Evolutionary conservation across 2,797 vertebrate genomes (phyloP), one percentile per base, ranked within the genome.

Genomic region (Peromyscus melanophrys): DNA sequence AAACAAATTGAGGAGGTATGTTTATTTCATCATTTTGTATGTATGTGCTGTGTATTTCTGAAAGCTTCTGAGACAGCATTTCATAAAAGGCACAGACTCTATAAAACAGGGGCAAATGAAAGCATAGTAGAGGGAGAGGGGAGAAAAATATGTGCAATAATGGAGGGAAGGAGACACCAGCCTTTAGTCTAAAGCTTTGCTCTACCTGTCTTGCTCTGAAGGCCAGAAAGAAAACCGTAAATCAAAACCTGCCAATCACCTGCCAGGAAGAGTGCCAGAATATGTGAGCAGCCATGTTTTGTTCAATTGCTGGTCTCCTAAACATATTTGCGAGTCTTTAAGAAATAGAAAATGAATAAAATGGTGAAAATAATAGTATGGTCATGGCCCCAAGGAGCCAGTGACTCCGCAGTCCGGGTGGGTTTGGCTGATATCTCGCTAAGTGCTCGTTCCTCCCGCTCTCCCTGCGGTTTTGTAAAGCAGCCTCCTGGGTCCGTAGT

Each of bases 11-110:
- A 87, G 69, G 59, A 77, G 37, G 43, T 31, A 55, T 76, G n/a
- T 92, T 97, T 97, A 94, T 92, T 96, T 95, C 92, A 95, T 95
- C 77, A 94, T 90, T 94, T 81, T 55, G 2, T 93, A 78, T 21
- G 23, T 85, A 87, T 29, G 7, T 29, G 55, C 46, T 82, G 46
- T 83, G 34, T 87, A 80, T 92, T 96, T 96, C n/a, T 59, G 55
- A 92, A 96, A 63, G 29, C 52, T 61, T 94, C 71, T 86, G 69
- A 84, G 63, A 55, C 49, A 80, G n/a, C 19, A 88, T 95, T 81
- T 49, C 84, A 89, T 57, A 77, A 97, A 96, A 95, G 71, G 8
- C 37, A 92, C 25, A 85, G 29, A n/a, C 37, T 65, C 13, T 69
- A 55, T 90, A 84, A 97, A 89, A 96, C 31, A 84, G 95, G 71